Percentiles rank a stretch among this genome's conserved stretches.
These are phyloP conservation scores for Drosophila rhopaloa DNA, from an alignment of 1,140 invertebrate species.

Conservation along the genomic window DNA sequence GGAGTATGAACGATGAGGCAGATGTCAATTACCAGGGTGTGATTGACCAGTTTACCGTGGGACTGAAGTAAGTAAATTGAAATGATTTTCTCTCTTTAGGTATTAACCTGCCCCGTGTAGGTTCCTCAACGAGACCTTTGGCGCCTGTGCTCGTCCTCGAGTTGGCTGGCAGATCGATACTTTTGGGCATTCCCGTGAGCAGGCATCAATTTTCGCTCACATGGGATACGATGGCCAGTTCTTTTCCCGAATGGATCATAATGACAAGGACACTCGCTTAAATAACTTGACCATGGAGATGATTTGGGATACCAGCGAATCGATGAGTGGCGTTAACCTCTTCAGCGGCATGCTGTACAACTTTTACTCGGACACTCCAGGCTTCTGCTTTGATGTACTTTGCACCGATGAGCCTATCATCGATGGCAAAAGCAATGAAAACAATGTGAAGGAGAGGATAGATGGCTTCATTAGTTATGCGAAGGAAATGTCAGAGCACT, in stretches of 20 bases:
- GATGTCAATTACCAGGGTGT: constrained; percentile 95
- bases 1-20: constrained; percentile 98
- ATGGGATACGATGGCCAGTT: constrained; percentile 95
- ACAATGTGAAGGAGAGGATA: constrained; percentile 89
- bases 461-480: constrained; percentile 86
- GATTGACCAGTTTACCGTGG: constrained; percentile 96
- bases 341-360: constrained; percentile 92
- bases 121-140: constrained; percentile 92
- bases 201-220: constrained; percentile 93
- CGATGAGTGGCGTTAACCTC: constrained; percentile 87
- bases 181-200: constrained; percentile 95
- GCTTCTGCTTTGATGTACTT: constrained; percentile 95
- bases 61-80: constrained; percentile 87
- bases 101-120: background rate
- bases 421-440: constrained; percentile 89
- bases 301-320: constrained; percentile 87
- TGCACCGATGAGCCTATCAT: constrained; percentile 93
- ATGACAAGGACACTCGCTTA: constrained; percentile 90
- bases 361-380: constrained; percentile 92
- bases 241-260: constrained; percentile 94
- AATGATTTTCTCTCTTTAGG: rapidly evolving
- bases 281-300: constrained; percentile 85
- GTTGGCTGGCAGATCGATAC: constrained; percentile 98
- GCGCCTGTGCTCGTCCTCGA: constrained; percentile 91
- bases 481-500: constrained; percentile 85